phyloP scores from a whole-genome alignment of 2,113 vertebrate genomes.

The Rana temporaria region DNA sequence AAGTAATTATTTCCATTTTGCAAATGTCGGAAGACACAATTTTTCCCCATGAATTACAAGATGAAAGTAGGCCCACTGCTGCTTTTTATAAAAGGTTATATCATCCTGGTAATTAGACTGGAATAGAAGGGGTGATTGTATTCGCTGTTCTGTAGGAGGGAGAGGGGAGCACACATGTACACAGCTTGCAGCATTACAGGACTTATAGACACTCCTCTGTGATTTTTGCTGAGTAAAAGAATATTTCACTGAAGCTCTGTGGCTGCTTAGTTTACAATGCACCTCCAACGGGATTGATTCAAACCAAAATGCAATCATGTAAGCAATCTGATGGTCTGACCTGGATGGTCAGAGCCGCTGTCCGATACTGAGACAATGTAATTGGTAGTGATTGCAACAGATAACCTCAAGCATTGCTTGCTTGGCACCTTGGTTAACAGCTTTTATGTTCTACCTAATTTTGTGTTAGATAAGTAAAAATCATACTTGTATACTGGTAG shows the following conservation, averaged over 20 bases:
- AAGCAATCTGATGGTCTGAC: too few species aligned
- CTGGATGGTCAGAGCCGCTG: too few species aligned
- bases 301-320: too few species aligned
- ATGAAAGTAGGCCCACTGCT: slow-evolving; percentile 65
- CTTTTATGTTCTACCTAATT: too few species aligned
- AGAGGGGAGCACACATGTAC: not conserved
- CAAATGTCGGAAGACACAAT: slow-evolving; percentile 62
- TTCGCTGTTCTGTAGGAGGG: not conserved
- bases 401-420: too few species aligned
- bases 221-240: slow-evolving; percentile 2
- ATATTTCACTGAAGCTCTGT: not conserved
- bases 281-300: not conserved
- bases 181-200: not conserved
- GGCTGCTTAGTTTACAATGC: not conserved
- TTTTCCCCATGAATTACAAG: slow-evolving; percentile 59
- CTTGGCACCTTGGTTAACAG: too few species aligned
- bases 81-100: slow-evolving; percentile 67
- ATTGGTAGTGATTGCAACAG: too few species aligned
- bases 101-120: slow-evolving; percentile 62
- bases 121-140: slow-evolving; percentile 61
- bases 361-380: too few species aligned
- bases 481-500: too few species aligned
- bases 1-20: slow-evolving; percentile 72
- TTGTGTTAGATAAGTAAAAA: too few species aligned
- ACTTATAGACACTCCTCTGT: not conserved